phyloP scores from a whole-genome alignment of 2,888 invertebrate species.

The Tipula helvola region DNA sequence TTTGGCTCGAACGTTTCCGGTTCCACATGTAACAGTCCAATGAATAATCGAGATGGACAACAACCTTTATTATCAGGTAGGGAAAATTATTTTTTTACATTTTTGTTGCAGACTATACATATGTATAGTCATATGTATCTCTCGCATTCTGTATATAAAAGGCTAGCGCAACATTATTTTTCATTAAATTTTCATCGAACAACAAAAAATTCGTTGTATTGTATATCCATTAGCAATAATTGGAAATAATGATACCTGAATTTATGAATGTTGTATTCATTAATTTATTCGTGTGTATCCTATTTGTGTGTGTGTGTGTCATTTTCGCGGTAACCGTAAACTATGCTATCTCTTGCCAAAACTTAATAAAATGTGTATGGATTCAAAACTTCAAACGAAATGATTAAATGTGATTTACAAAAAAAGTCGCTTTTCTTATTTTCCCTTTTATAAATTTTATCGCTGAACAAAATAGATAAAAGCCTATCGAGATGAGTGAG shows the following conservation, averaged over 20 bases:
- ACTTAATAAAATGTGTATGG: not conserved
- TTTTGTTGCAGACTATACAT: not conserved
- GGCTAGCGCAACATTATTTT: not conserved
- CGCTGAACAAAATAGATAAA: not conserved
- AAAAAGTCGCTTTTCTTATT: not conserved
- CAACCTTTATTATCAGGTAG: conserved; percentile 25
- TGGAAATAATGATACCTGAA: not conserved
- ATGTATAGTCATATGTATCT: too few relatives aligned
- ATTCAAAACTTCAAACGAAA: not conserved
- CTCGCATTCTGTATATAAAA: not conserved
- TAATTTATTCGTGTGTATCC: not conserved
- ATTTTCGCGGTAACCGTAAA: too few relatives aligned
- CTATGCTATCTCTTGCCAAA: not conserved
- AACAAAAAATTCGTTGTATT: not conserved
- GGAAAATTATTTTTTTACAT: not conserved
- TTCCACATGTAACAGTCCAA: conserved; percentile 35
- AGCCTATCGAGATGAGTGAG: not conserved
- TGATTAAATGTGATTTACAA: not conserved
- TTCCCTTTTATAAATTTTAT: not conserved
- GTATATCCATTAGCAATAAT: not conserved
- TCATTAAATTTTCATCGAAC: not conserved
- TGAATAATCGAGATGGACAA: conserved; percentile 33
- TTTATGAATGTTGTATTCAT: not conserved
- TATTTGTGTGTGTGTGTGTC: not conserved
- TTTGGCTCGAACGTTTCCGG: conserved; percentile 34